Percentiles rank a stretch among this genome's conserved stretches.
Conservation (phyloP, 2,797 vertebrate genomes). For the Gymnoscopelus braueri region DNA sequence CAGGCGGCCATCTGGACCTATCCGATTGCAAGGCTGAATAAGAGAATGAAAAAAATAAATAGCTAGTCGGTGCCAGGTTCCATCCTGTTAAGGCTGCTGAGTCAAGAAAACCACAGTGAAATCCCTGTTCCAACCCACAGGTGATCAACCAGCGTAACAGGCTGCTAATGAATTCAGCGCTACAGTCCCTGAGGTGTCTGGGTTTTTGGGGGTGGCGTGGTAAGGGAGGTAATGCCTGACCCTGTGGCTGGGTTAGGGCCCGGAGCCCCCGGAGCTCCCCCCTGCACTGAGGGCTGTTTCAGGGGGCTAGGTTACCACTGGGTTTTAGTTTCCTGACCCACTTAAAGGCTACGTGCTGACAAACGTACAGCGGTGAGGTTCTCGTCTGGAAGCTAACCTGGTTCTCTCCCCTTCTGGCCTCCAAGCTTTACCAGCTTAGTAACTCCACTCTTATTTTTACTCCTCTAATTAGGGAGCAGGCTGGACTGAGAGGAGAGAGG, state of each 20-base stretch:
- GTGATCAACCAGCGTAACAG: slow-evolving; percentile 51
- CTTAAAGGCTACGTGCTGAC: slow-evolving; percentile 64
- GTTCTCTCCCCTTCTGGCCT: slow-evolving; percentile 36
- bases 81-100: slow-evolving; percentile 55
- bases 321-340: slow-evolving; percentile 78
- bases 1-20: slow-evolving; percentile 51
- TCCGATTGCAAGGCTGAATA: slow-evolving; percentile 72
- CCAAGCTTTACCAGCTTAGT: slow-evolving; percentile 56
- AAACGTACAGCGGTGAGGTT: slow-evolving; percentile 56
- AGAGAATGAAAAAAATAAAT: slow-evolving; percentile 69
- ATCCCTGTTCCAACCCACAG: slow-evolving; percentile 51
- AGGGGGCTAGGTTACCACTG: slow-evolving; percentile 49
- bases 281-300: slow-evolving; percentile 40
- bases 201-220: slow-evolving; percentile 40
- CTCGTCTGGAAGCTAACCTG: slow-evolving; percentile 49
- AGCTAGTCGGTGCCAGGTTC: slow-evolving; percentile 51
- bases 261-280: slow-evolving; percentile 42
- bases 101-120: slow-evolving; percentile 52
- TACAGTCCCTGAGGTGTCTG: slow-evolving; percentile 58
- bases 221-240: slow-evolving; percentile 58
- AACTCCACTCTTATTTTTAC: slow-evolving; percentile 64
- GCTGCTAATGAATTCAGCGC: slow-evolving; percentile 58
- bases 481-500: slow-evolving; percentile 29
- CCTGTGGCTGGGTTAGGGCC: slow-evolving; percentile 40
- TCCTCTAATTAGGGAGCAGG: slow-evolving; percentile 59